Conservation (phyloP, 2,797 vertebrate species). For the Gymnopithys bicolor region DNA sequence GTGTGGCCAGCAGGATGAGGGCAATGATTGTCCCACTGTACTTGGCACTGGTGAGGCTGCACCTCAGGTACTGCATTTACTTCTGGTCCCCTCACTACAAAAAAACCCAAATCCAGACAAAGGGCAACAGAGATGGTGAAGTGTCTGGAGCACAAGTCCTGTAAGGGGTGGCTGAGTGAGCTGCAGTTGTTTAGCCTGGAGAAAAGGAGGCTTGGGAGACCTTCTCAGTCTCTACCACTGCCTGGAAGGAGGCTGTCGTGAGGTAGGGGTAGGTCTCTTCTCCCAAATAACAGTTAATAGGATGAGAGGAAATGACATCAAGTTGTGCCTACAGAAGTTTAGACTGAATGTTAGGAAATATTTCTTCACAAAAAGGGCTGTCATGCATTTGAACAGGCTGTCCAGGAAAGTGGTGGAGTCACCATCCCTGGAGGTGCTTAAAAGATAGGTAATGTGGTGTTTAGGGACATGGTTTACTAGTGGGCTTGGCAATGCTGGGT, state of each 20-base stretch:
- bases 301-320: background rate
- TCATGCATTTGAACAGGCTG: background rate
- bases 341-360: background rate
- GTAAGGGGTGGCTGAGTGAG: background rate
- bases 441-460: background rate
- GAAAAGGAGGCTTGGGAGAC: background rate
- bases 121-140: background rate
- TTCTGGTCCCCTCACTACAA: background rate
- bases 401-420: background rate
- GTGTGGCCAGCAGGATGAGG: background rate
- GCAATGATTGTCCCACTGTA: fast-evolving
- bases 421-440: background rate
- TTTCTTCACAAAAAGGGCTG: background rate
- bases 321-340: background rate
- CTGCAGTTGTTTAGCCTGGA: background rate
- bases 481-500: background rate
- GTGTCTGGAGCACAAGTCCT: background rate
- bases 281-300: background rate
- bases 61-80: fast-evolving
- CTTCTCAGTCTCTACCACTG: fast-evolving
- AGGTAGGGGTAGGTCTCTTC: fast-evolving
- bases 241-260: background rate
- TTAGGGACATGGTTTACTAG: background rate
- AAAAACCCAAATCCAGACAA: fast-evolving
- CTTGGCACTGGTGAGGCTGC: fast-evolving